A percentile compares a stretch with the other conserved stretches of the same genome.
Evolutionary conservation across 1,140 invertebrate species (phyloP).

Genomic region (Pygmarrhopalites habei): DNA sequence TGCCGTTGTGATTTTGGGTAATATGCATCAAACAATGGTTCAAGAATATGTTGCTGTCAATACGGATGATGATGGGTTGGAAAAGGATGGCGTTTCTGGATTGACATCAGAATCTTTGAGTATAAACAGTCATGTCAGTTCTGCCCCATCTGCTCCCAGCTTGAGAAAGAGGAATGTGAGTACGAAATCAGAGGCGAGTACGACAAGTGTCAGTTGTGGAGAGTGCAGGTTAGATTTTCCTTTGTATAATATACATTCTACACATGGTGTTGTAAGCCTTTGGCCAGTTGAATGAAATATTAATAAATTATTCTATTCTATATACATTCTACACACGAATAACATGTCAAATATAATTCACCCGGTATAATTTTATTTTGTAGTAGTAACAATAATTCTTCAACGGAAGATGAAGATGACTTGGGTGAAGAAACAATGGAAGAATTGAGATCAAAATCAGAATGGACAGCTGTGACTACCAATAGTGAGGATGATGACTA

Average conservation of each 20-base stretch:
- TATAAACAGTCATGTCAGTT: too few species aligned
- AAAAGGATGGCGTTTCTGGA: too few species aligned
- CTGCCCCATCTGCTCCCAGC: background rate
- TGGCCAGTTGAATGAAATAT: too few species aligned
- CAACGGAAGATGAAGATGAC: slow-evolving; percentile 26
- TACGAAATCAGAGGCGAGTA: slow-evolving; percentile 31
- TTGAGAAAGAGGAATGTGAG: slow-evolving; percentile 35
- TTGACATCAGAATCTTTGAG: too few species aligned
- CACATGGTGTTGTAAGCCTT: too few species aligned
- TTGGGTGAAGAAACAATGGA: slow-evolving; percentile 30
- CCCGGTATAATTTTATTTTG: too few species aligned
- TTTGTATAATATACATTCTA: too few species aligned
- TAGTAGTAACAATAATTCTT: slow-evolving; percentile 34
- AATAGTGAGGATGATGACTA: slow-evolving; percentile 47
- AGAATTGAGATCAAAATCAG: slow-evolving; percentile 44
- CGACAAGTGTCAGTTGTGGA: slow-evolving; percentile 28
- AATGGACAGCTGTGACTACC: slow-evolving; percentile 44
- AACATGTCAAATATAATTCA: too few species aligned
- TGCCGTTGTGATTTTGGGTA: background rate
- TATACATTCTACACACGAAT: too few species aligned
- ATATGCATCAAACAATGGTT: background rate
- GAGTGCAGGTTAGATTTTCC: too few species aligned
- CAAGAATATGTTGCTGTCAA: background rate
- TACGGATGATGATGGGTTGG: background rate
- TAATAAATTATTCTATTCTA: too few species aligned